phyloP scores from a whole-genome alignment of 2,888 invertebrate genomes.

The Argyresthia goedartella region DNA sequence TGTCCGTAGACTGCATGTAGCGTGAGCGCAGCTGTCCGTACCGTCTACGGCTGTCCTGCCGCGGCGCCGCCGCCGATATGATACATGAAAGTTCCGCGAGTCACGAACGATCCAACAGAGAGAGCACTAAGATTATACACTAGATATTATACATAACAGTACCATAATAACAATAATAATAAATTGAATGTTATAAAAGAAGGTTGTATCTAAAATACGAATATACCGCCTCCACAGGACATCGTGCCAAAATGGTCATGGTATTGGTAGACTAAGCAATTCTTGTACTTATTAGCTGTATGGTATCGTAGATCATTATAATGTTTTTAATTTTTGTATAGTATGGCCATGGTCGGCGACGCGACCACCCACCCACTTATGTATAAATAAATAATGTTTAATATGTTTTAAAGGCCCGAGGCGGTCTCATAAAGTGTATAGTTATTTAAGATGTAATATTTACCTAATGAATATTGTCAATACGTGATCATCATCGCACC shows the following conservation, averaged over 20 bases:
- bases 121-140: conserved; percentile 42
- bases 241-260: conserved; percentile 43
- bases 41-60: too few relatives aligned
- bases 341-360: conserved; percentile 45
- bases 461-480: not conserved
- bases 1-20: too few relatives aligned
- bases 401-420: conserved; percentile 48
- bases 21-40: not conserved
- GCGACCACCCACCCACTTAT: conserved; percentile 38
- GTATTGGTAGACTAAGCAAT: conserved; percentile 47
- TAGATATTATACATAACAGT: conserved; percentile 48
- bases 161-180: conserved; percentile 43
- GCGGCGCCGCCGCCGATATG: too few relatives aligned
- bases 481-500: conserved; percentile 5
- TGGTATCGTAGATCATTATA: conserved; percentile 62
- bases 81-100: too few relatives aligned
- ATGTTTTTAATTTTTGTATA: conserved; percentile 71
- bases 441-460: conserved; percentile 56
- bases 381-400: conserved; percentile 50
- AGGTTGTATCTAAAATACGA: conserved; percentile 66
- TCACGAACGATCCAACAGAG: conserved; percentile 18
- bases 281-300: conserved; percentile 65
- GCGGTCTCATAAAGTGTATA: conserved; percentile 50
- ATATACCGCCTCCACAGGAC: conserved; percentile 43
- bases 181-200: conserved; percentile 56